Conservation (phyloP, 2,888 invertebrate species). For the Endomychus coccineus region DNA sequence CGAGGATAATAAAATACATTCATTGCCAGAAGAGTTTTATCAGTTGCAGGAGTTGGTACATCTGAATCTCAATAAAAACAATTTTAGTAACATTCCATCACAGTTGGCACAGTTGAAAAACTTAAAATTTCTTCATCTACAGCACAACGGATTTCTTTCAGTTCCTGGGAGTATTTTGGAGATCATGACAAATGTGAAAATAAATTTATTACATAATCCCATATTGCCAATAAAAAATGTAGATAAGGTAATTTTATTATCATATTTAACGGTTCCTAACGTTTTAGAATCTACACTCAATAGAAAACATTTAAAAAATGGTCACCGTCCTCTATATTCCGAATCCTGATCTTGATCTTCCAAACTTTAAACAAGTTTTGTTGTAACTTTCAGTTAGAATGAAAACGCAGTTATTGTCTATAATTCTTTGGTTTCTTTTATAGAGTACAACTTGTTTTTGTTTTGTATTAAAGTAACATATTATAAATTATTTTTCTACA, state of each 20-base stretch:
- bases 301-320: too few species aligned
- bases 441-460: too few species aligned
- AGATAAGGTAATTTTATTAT: slow-evolving; percentile 27
- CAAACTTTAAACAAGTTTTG: too few species aligned
- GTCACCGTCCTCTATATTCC: too few species aligned
- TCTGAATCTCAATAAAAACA: slow-evolving; percentile 55
- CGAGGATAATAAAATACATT: slow-evolving; percentile 53
- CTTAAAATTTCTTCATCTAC: slow-evolving; percentile 33
- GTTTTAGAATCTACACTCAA: too few species aligned
- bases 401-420: too few species aligned
- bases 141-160: slow-evolving; percentile 34
- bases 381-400: too few species aligned
- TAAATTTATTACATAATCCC: slow-evolving; percentile 37
- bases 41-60: slow-evolving; percentile 52
- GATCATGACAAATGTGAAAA: slow-evolving; percentile 34
- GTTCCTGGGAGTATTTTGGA: slow-evolving; percentile 29
- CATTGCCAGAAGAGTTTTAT: slow-evolving; percentile 48
- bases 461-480: too few species aligned
- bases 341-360: too few species aligned
- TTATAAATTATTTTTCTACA: too few species aligned
- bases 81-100: slow-evolving; percentile 48
- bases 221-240: slow-evolving; percentile 23
- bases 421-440: too few species aligned
- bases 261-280: too few species aligned
- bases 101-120: slow-evolving; percentile 31